Percentiles rank a stretch among this genome's conserved stretches.
These are phyloP conservation scores for Bryconaethiops microstoma DNA, from an alignment of 2,797 vertebrate genomes.

Conservation along the genomic window DNA sequence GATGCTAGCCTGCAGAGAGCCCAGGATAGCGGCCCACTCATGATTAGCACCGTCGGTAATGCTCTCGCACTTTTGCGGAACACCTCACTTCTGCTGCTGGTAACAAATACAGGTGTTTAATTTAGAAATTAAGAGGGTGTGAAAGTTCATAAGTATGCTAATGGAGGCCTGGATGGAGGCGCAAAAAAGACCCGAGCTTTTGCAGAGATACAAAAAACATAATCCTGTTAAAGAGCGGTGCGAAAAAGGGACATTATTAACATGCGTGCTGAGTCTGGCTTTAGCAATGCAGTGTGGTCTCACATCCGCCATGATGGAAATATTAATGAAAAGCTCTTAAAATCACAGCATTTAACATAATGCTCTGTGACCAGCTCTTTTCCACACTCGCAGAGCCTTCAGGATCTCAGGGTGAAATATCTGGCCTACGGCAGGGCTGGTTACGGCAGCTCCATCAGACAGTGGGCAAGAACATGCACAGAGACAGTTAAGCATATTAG, in stretches of 20 bases:
- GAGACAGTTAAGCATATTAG: constrained; percentile 5
- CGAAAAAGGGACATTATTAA: constrained; percentile 51
- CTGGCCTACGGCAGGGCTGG: background rate
- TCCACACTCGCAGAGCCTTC: background rate
- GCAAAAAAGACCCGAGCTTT: constrained; percentile 64
- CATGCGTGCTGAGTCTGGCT: constrained; percentile 46
- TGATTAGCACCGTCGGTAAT: constrained; percentile 57
- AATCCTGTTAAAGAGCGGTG: constrained; percentile 54
- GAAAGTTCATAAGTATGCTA: constrained; percentile 77
- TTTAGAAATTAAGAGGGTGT: constrained; percentile 76
- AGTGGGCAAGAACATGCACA: constrained; percentile 26
- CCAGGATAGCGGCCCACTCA: constrained; percentile 37
- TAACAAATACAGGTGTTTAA: constrained; percentile 75
- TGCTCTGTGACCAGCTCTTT: constrained; percentile 17
- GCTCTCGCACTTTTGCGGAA: constrained; percentile 60
- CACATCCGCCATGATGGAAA: constrained; percentile 42
- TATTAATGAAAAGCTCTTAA: constrained; percentile 44
- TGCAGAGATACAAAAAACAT: constrained; percentile 48
- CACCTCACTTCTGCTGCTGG: constrained; percentile 58
- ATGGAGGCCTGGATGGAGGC: constrained; percentile 61
- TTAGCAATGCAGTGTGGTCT: constrained; percentile 47
- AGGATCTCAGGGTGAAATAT: background rate
- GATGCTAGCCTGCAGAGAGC: constrained; percentile 56
- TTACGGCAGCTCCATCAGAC: background rate
- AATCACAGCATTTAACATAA: constrained; percentile 30